Percentiles rank a stretch among this genome's conserved stretches.
Evolutionary conservation across 2,113 vertebrate genomes (phyloP).

Genomic region (Syngnathus typhle): DNA sequence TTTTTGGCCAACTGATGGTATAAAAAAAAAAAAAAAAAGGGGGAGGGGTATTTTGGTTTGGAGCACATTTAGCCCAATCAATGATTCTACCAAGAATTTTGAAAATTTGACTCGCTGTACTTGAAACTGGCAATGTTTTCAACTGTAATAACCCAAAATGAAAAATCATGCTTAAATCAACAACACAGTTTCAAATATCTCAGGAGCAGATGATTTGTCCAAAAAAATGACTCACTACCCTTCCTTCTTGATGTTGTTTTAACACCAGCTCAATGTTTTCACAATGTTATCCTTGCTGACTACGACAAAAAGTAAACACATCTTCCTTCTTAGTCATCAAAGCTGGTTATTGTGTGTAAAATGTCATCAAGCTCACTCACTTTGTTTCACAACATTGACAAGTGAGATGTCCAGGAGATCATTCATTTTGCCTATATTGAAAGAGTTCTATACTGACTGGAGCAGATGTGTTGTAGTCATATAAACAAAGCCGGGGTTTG

Average conservation of each 20-base stretch:
- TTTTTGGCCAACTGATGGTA: conserved; percentile 33
- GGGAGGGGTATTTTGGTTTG: not conserved
- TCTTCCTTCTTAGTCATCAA: not conserved
- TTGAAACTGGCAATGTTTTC: too few relatives aligned
- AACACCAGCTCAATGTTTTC: not conserved
- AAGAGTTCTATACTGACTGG: not conserved
- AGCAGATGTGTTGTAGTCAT: not conserved
- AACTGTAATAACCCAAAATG: too few relatives aligned
- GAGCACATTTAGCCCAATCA: not conserved
- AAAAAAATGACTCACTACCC: not conserved
- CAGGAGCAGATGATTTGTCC: not conserved
- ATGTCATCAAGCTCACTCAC: not conserved
- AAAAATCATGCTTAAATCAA: too few relatives aligned
- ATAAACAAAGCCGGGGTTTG: not conserved
- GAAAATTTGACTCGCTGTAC: too few relatives aligned
- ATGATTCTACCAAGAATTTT: too few relatives aligned
- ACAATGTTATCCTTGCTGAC: not conserved
- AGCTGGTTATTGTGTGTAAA: not conserved
- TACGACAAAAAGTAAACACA: not conserved
- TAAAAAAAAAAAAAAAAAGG: conserved; percentile 28
- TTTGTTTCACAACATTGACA: not conserved
- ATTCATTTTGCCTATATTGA: not conserved
- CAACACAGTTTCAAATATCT: too few relatives aligned
- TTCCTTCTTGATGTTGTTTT: not conserved
- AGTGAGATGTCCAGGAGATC: not conserved